Evolutionary conservation across 2,797 vertebrate genomes (phyloP).

Genomic region (Melanotaenia nigrans): DNA sequence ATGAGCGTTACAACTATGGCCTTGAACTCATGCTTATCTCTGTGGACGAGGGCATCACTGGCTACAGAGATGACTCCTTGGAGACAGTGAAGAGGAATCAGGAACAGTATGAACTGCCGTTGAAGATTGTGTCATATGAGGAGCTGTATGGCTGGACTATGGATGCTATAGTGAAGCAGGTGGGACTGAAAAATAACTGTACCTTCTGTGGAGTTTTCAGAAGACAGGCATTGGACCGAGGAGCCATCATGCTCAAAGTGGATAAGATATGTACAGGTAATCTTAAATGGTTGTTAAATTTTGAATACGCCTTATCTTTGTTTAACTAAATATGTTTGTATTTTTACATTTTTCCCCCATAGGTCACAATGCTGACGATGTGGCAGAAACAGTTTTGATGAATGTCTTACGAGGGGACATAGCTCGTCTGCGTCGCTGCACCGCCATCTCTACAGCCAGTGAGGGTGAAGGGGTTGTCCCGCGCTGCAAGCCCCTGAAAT

Average conservation of each 20-base stretch:
- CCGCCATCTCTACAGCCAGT: constrained; percentile 82
- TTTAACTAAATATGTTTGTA: neutral
- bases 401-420: constrained; percentile 91
- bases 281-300: neutral
- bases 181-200: constrained; percentile 89
- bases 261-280: constrained; percentile 90
- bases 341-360: neutral
- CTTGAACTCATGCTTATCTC: constrained; percentile 86
- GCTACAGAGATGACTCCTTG: constrained; percentile 89
- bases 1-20: constrained; percentile 83
- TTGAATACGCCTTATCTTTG: neutral
- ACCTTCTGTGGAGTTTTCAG: constrained; percentile 92
- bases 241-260: constrained; percentile 86
- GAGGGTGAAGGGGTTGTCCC: constrained; percentile 87
- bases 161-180: constrained; percentile 89
- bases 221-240: constrained; percentile 88
- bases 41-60: constrained; percentile 90
- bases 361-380: constrained; percentile 92
- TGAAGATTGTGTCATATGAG: constrained; percentile 88
- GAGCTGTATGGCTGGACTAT: constrained; percentile 92
- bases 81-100: constrained; percentile 88
- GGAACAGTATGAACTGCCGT: constrained; percentile 85
- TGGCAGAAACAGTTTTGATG: constrained; percentile 92
- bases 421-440: constrained; percentile 87
- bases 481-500: constrained; percentile 89